Evolutionary conservation across 2,888 invertebrate genomes (phyloP).

Genomic region (Hemistola chrysoprasaria): DNA sequence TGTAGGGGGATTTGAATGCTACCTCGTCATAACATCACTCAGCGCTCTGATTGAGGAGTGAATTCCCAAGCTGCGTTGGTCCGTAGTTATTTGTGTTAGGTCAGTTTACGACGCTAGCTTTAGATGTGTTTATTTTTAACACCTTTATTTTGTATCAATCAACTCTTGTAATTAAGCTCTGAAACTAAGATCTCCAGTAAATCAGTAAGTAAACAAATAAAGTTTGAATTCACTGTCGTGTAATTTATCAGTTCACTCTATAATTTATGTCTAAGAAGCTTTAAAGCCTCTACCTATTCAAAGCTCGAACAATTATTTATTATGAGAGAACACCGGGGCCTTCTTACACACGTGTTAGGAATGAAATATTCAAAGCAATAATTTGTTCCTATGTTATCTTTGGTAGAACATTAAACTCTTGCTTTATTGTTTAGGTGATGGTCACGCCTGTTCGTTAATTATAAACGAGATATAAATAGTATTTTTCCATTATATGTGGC

Average conservation of each 20-base stretch:
- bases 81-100: slow-evolving; percentile 38
- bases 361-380: slow-evolving; percentile 52
- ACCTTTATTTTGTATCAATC: slow-evolving; percentile 20
- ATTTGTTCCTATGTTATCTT: slow-evolving; percentile 47
- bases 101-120: slow-evolving; percentile 32
- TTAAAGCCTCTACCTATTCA: no score
- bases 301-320: no score
- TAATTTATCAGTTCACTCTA: slow-evolving; percentile 7
- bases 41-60: slow-evolving; percentile 32
- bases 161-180: not conserved
- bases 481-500: slow-evolving; percentile 54
- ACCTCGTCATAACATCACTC: slow-evolving; percentile 45
- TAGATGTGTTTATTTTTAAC: slow-evolving; percentile 38
- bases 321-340: slow-evolving; percentile 39
- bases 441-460: slow-evolving; percentile 60
- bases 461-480: slow-evolving; percentile 44
- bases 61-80: slow-evolving; percentile 41
- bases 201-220: no score
- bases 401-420: slow-evolving; percentile 49
- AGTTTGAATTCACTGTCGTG: not conserved
- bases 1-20: slow-evolving; percentile 61
- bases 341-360: slow-evolving; percentile 43
- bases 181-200: no score
- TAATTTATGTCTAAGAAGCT: slow-evolving; percentile 4
- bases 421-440: slow-evolving; percentile 54